phyloP scores from a whole-genome alignment of 64 coral and sea anemone genomes.

The Porites lutea region DNA sequence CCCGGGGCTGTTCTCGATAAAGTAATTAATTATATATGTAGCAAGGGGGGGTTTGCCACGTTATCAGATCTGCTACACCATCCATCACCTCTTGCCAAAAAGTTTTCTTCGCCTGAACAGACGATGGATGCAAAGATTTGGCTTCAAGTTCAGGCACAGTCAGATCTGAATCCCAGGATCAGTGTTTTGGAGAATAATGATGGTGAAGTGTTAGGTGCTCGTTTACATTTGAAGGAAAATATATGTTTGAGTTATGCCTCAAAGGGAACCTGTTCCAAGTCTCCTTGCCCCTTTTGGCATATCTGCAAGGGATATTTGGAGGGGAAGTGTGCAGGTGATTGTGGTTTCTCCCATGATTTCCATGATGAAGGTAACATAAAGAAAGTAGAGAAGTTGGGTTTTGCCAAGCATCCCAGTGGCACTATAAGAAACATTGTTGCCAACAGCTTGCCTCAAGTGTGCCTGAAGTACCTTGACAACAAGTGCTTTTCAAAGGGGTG shows the following conservation, averaged over 20 bases:
- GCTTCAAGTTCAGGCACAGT: conserved; percentile 3
- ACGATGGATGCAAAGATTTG: conserved; percentile 20
- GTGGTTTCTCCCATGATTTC: conserved; percentile 60
- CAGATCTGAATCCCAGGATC: neutral
- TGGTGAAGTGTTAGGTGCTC: neutral
- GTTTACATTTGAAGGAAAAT: conserved; percentile 26
- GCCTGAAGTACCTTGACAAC: conserved; percentile 20
- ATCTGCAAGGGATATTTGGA: conserved; percentile 62
- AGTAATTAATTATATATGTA: conserved; percentile 56
- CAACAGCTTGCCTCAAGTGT: conserved; percentile 53
- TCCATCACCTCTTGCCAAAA: conserved; percentile 46
- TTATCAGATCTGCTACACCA: conserved; percentile 36
- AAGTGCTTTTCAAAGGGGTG: neutral
- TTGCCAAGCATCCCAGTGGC: neutral
- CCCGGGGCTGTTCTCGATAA: neutral
- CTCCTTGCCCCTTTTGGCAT: conserved; percentile 42
- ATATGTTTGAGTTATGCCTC: conserved; percentile 49
- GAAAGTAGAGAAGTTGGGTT: conserved; percentile 1
- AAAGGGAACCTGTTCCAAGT: conserved; percentile 35
- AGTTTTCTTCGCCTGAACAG: neutral
- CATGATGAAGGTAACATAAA: conserved; percentile 60
- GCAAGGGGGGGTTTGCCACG: conserved; percentile 36
- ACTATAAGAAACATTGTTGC: conserved; percentile 9
- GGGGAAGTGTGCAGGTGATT: conserved; percentile 3
- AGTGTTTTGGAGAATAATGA: conserved; percentile 9